phyloP scores from a whole-genome alignment of 2,113 vertebrate species.

The Calonectris borealis region DNA sequence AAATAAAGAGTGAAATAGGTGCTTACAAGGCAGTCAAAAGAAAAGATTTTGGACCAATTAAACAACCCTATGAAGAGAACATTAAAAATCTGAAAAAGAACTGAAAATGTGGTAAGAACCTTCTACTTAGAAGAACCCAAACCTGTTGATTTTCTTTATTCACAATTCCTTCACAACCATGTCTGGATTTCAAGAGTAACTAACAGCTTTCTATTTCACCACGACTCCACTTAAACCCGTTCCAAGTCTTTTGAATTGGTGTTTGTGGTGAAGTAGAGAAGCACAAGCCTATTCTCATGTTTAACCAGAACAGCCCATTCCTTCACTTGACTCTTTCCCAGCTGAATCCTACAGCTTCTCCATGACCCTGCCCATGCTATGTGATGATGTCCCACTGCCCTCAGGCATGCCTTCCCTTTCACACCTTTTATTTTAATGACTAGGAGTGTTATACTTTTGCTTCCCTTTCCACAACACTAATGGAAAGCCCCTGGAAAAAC shows the following conservation, averaged over 20 bases:
- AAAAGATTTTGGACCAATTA: not conserved
- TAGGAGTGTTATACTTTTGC: not conserved
- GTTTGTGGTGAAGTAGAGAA: not conserved
- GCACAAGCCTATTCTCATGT: not conserved
- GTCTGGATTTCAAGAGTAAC: not conserved
- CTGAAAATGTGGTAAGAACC: not conserved
- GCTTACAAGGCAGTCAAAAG: not conserved
- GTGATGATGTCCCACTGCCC: not conserved
- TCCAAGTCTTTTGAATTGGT: not conserved
- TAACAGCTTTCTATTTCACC: not conserved
- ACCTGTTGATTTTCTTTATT: not conserved
- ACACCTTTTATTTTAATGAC: not conserved
- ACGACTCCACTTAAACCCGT: not conserved
- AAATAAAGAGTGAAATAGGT: slow-evolving; percentile 11
- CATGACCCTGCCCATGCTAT: not conserved
- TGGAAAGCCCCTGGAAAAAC: not conserved
- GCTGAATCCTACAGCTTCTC: not conserved
- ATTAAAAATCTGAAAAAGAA: not conserved
- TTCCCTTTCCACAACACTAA: not conserved
- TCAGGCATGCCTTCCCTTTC: not conserved
- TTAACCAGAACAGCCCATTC: not conserved
- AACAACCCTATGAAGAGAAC: not conserved
- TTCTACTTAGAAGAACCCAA: not conserved
- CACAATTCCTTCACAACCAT: not conserved
- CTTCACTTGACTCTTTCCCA: not conserved